These are phyloP conservation scores for Poeciliopsis occidentalis DNA, from an alignment of 2,113 vertebrate species.

Conservation along the genomic window DNA sequence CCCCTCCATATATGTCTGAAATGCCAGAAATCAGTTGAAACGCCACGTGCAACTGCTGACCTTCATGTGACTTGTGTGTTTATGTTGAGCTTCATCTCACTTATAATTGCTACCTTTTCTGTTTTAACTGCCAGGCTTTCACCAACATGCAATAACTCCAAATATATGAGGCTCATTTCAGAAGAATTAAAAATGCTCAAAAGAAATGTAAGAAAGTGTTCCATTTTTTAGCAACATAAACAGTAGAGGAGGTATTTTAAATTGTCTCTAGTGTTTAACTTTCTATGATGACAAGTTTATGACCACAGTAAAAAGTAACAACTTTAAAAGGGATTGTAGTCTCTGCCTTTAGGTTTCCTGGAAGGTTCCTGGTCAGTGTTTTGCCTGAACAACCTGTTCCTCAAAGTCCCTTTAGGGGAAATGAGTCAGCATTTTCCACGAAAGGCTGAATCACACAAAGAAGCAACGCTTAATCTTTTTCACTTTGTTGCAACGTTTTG, in stretches of 20 bases:
- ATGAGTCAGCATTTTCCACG: neutral
- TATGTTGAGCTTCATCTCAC: neutral
- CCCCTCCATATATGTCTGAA: constrained; percentile 4
- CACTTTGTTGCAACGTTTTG: neutral
- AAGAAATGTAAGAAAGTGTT: neutral
- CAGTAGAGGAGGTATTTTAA: neutral
- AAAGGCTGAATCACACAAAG: neutral
- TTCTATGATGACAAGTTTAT: no score
- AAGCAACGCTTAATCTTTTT: neutral
- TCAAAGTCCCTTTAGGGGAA: neutral
- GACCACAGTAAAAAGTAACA: no score
- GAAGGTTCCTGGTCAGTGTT: constrained; percentile 1
- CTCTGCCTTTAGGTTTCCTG: neutral
- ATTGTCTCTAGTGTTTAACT: neutral
- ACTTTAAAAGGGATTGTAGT: neutral
- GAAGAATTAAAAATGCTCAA: constrained; percentile 5
- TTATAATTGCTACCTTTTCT: constrained; percentile 5
- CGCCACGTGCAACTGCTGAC: constrained; percentile 39
- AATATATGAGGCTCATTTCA: constrained; percentile 2
- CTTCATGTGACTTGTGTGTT: constrained; percentile 57
- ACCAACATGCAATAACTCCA: neutral
- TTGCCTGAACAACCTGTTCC: constrained; percentile 16
- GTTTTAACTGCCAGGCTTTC: constrained; percentile 9
- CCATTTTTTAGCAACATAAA: neutral
- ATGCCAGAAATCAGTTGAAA: constrained; percentile 31